Evolutionary conservation across 2,888 invertebrate species (phyloP), one percentile per base, ranked within the genome.

Genomic region (Epistrophe grossulariae): DNA sequence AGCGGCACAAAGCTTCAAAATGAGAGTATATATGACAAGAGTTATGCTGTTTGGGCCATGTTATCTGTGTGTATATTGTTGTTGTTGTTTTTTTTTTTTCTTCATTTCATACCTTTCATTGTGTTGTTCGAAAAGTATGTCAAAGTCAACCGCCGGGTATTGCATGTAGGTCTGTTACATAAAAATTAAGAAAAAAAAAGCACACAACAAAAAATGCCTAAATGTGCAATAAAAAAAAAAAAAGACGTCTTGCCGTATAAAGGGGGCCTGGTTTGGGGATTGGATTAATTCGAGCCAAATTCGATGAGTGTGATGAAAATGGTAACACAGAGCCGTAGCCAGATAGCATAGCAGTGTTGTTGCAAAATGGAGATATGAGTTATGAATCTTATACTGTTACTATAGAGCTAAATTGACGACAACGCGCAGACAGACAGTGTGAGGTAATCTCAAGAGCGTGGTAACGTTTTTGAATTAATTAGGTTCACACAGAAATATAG

Each of bases 111-210:
- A 70, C 77, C 77, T 81, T 77, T 72, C 62, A 70, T 76, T 70
- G 70, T 74, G 60, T 31, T 71, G 60, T 48, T 66, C 68, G 64
- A 28, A 88, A 88, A 88, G 88, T 88, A 80, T 88, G 88, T 88
- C 88, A 88, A 88, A 88, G 88, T 88, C 88, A 88, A 77, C 77
- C 80, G 88, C 79, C 84, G 81, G 77, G 62, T 60, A 84, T 85
- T 85, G 85, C 85, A 81, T 80, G 88, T 80, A 77, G 84, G 88
- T 84, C 88, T 83, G 84, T 88, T 88, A 88, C 88, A 88, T 88
- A 88, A 84, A 79, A 52, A 71, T 64, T 28, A 4, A 72, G 68
- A 77, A 60, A 80, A 72, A 76, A 59, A 84, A 70, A 70, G 50
- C n/a, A n/a, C 68, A 35, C 35, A 45, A 81, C 50, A 55, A 78